phyloP scores from a whole-genome alignment of 2,113 vertebrate species.

The Platichthys stellatus region DNA sequence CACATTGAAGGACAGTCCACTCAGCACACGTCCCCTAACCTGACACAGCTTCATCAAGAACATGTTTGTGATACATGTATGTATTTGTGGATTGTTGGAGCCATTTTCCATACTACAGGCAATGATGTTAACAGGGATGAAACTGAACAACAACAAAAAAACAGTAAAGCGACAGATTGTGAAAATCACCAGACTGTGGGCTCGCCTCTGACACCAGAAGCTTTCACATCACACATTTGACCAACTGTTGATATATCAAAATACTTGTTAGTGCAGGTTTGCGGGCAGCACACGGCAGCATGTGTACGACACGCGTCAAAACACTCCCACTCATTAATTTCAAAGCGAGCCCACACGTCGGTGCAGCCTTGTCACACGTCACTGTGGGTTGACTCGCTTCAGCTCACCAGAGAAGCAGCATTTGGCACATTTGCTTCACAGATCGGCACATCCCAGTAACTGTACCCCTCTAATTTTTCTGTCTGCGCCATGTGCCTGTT shows the following conservation, averaged over 20 bases:
- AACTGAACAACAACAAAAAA: too few species aligned
- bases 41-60: too few species aligned
- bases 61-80: too few species aligned
- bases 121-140: too few species aligned
- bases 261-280: neutral
- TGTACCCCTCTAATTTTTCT: neutral
- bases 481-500: neutral
- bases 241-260: neutral
- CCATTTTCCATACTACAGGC: too few species aligned
- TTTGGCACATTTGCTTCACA: neutral
- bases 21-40: too few species aligned
- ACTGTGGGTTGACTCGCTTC: neutral
- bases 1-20: too few species aligned
- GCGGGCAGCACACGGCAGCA: neutral
- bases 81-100: too few species aligned
- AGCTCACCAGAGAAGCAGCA: slow-evolving; percentile 1
- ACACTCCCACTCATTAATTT: slow-evolving; percentile 16
- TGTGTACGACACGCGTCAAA: neutral
- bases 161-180: too few species aligned
- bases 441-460: neutral
- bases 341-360: neutral
- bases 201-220: neutral
- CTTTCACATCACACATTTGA: neutral
- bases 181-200: neutral
- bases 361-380: slow-evolving; percentile 14